Evolutionary conservation across 2,888 invertebrate genomes (phyloP), one percentile per base, ranked within the genome.

Genomic region (Elmis aenea): DNA sequence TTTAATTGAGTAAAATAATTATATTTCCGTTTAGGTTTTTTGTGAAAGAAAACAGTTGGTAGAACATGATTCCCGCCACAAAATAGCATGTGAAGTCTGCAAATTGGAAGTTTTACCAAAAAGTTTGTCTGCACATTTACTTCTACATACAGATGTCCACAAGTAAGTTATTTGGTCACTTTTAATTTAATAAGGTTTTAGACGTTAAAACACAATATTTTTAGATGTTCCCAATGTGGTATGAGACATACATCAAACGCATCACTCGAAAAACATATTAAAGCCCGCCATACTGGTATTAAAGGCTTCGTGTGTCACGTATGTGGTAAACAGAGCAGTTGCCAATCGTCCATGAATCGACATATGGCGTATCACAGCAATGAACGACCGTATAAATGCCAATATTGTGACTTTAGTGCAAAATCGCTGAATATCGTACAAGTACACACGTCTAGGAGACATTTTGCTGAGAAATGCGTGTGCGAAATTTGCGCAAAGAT

Each of bases 321-420:
- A n/a, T 54, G 55, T 18, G 55, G 55, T 5, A 55, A 51, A 31
- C 55, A 52, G 26, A 50, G 46, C 16, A 52, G 51, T 21, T 54
- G 53, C 22, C 51, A 54, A 32, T 46, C 53, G 3, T 53, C 55
- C 2, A 50, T 53, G 45, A 53, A 48, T 12, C 50, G 54, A 5
- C 55, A 55, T 24, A 45, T 52, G 37, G 53, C 48, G 1, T 49
- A 44, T 10, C 55, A 55, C 28, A 47, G 53, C 14, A 31, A 38
- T 9, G 45, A 43, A 4, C 42, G 51, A 14, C 52, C 54, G 0
- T 48, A 46, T 16, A 50, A 46, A 16, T 53, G 53, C 26, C 45
- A 49, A 37, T 38, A 35, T 10, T 52, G 54, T 25, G 44, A 42
- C 25, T 52, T 51, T 31, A 39, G 45, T 8, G 48, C 52, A 2